These are phyloP conservation scores for Euglossa dilemma DNA, from an alignment of 1,140 invertebrate genomes.

Conservation along the genomic window DNA sequence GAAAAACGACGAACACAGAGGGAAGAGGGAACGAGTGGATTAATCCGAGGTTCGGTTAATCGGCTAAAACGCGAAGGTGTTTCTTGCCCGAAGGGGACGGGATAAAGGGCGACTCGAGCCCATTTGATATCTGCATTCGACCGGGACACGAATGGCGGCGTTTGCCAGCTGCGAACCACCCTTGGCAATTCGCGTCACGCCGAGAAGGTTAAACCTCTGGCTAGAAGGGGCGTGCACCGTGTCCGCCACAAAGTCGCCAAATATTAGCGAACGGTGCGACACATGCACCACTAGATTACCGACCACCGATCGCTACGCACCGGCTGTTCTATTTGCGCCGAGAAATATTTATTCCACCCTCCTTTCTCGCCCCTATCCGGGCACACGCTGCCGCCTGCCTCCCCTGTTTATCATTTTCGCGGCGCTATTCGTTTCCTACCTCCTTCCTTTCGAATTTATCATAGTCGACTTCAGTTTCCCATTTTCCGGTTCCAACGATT, in stretches of 20 bases:
- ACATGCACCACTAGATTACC: not conserved
- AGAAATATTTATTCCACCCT: conserved; percentile 16
- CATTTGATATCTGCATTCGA: conserved; percentile 5
- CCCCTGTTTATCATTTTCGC: conserved; percentile 2
- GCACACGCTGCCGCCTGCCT: not conserved
- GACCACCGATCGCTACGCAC: not conserved
- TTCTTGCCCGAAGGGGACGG: not conserved
- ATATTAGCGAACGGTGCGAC: conserved; percentile 28
- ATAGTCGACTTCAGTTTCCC: too few species aligned
- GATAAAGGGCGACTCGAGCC: not conserved
- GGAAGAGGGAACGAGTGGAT: not conserved
- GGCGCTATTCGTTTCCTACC: not conserved
- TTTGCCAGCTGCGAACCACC: not conserved
- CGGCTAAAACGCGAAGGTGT: not conserved
- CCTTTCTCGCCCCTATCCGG: not conserved
- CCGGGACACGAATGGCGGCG: not conserved
- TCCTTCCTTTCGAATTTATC: not conserved
- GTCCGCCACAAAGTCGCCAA: not conserved
- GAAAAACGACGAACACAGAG: not conserved
- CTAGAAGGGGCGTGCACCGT: not conserved
- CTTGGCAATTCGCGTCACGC: conserved; percentile 18
- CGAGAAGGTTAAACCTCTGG: not conserved
- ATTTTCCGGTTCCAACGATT: not conserved
- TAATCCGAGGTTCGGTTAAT: conserved; percentile 23
- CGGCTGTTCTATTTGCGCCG: not conserved